Base-by-base conservation (phyloP, 1,140 invertebrate genomes). In the Drosophila willistoni region DNA sequence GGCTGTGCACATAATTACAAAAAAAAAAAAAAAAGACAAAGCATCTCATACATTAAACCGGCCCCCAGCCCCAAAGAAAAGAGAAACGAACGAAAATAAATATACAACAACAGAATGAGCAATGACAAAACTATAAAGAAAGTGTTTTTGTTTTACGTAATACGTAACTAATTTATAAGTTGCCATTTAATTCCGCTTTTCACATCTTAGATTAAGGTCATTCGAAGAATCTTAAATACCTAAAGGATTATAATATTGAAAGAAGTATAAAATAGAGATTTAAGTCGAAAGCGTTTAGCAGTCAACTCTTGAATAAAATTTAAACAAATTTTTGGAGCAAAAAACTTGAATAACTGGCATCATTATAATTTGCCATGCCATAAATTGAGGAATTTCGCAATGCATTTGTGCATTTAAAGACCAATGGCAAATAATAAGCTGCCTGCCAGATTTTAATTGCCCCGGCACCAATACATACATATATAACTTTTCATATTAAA, bases 401-500 rank as follows among this genome's bases (percentile, higher is more conserved):
- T 7, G 74, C 47, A 54, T 41, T 66, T 72, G 64, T 14, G 41
- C 66, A 29, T 29, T 87, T 79, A 76, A 72, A 86, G 61, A 47
- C 5, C 13, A 7, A 36, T 34, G 25, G 61, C 13, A 34, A 4
- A 47, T 54, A 19, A 51, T 54, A 19, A 51, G 36, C 22, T 65
- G 47, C 42, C 39, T 73, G 68, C 56, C 64, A 51, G 14, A 65
- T 71, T 86, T 85, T 74, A 87, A 83, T 86, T 86, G 83, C 69
- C 61, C 17, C 54, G 51, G 68, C 76, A 12, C 44, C 44, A 22
- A 51, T 51, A 29, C 29, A 29, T 29, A 7, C 29, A 7, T 29
- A 51, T 84, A 86, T 87, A 86, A 87, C 69, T 86, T 86, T 84
- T 87, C 80, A 87, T 89, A 81, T 89, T 84, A 84, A 89, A 80